These are phyloP conservation scores for Acanthurus lineatus DNA, from an alignment of 2,797 vertebrate species.

Conservation along the genomic window DNA sequence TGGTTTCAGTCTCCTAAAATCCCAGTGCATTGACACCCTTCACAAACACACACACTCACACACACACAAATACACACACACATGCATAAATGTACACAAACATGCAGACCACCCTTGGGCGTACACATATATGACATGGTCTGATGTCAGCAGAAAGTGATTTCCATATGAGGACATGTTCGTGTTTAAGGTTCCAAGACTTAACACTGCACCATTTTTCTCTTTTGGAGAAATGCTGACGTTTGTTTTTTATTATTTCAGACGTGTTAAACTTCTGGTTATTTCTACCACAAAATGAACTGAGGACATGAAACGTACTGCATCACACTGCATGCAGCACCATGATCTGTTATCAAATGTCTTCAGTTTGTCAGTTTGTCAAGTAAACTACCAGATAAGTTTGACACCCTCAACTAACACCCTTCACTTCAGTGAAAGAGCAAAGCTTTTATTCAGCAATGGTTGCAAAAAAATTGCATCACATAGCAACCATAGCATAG, in stretches of 20 bases:
- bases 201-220: conserved; percentile 20
- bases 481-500: neutral
- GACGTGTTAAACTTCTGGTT: conserved; percentile 25
- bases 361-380: neutral
- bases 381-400: neutral
- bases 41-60: conserved; percentile 36
- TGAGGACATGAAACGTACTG: neutral
- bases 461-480: neutral
- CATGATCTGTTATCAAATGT: neutral
- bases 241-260: conserved; percentile 9
- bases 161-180: conserved; percentile 38
- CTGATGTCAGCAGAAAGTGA: conserved; percentile 59
- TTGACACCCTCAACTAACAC: neutral
- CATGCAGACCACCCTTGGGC: conserved; percentile 56
- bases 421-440: neutral
- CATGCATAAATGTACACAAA: conserved; percentile 1
- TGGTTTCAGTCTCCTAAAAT: conserved; percentile 59
- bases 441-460: neutral
- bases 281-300: conserved; percentile 13
- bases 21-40: conserved; percentile 70
- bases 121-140: conserved; percentile 42
- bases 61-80: conserved; percentile 23
- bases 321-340: neutral
- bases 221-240: conserved; percentile 43
- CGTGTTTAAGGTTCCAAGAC: conserved; percentile 29